phyloP scores from a whole-genome alignment of 2,797 vertebrate species.

The Mallotus villosus region DNA sequence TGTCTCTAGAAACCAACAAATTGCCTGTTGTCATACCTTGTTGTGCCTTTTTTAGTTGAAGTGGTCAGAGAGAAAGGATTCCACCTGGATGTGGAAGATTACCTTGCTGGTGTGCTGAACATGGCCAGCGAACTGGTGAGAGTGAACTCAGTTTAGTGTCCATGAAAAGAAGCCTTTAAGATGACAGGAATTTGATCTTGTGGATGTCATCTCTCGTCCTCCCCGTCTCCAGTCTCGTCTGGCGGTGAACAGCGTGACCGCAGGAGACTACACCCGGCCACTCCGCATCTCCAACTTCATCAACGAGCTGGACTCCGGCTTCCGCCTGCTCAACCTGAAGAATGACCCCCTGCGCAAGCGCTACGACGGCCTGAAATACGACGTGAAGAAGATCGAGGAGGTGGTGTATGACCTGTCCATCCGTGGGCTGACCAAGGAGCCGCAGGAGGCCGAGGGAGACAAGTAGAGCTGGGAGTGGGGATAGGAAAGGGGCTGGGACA shows the following conservation, averaged over 20 bases:
- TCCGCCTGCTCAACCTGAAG: slow-evolving; percentile 96
- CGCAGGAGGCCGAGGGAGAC: slow-evolving; percentile 62
- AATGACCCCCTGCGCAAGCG: slow-evolving; percentile 96
- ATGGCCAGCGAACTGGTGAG: slow-evolving; percentile 97
- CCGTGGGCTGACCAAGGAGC: slow-evolving; percentile 91
- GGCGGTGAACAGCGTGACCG: slow-evolving; percentile 96
- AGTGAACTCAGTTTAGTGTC: slow-evolving; percentile 2
- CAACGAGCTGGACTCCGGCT: slow-evolving; percentile 96
- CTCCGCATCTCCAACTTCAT: slow-evolving; percentile 96
- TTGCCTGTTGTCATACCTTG: neutral
- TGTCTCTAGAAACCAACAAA: neutral
- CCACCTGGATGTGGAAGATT: slow-evolving; percentile 96
- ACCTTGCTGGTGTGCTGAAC: slow-evolving; percentile 92
- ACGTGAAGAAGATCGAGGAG: slow-evolving; percentile 98
- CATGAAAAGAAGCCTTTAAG: neutral
- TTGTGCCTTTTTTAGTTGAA: slow-evolving; percentile 76
- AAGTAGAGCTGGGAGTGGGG: slow-evolving; percentile 31
- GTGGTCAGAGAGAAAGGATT: slow-evolving; percentile 92
- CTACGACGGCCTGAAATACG: slow-evolving; percentile 96
- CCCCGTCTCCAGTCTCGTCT: slow-evolving; percentile 80
- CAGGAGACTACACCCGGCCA: slow-evolving; percentile 91
- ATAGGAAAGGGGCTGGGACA: slow-evolving; percentile 30
- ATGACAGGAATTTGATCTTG: neutral
- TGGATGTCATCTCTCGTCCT: neutral
- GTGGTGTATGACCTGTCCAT: slow-evolving; percentile 98